phyloP scores from a whole-genome alignment of 2,888 invertebrate genomes.

The Sussaba pulchella region DNA sequence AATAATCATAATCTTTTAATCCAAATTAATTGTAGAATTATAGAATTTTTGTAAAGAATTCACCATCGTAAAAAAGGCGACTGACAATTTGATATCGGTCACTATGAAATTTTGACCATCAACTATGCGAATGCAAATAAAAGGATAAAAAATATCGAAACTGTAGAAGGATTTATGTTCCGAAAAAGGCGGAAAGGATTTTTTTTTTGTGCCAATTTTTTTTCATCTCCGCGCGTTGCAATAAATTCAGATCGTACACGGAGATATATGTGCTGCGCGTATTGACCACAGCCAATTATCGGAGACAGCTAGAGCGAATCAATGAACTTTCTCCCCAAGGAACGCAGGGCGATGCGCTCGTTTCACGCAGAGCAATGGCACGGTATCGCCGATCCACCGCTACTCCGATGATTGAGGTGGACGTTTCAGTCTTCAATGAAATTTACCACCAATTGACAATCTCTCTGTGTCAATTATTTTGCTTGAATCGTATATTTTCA shows the following conservation, averaged over 20 bases:
- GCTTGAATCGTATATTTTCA: no score
- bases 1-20: no score
- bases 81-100: not conserved
- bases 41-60: not conserved
- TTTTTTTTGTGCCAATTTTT: not conserved
- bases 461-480: constrained; percentile 34
- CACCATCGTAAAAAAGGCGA: not conserved
- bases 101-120: not conserved
- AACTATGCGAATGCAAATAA: not conserved
- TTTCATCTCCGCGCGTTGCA: not conserved
- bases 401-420: constrained; percentile 65
- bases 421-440: constrained; percentile 53
- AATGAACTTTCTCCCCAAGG: constrained; percentile 67
- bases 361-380: constrained; percentile 38
- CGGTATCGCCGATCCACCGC: constrained; percentile 61
- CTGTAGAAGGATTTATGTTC: not conserved
- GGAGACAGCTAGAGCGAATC: constrained; percentile 66
- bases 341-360: constrained; percentile 60
- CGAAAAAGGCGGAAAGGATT: not conserved
- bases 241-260: constrained; percentile 8
- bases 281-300: constrained; percentile 62
- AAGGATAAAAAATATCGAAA: not conserved
- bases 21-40: no score
- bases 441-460: constrained; percentile 43
- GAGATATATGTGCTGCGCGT: constrained; percentile 54